Conservation (phyloP, 2,113 vertebrate genomes). For the Tenebrosternarchus preto region DNA sequence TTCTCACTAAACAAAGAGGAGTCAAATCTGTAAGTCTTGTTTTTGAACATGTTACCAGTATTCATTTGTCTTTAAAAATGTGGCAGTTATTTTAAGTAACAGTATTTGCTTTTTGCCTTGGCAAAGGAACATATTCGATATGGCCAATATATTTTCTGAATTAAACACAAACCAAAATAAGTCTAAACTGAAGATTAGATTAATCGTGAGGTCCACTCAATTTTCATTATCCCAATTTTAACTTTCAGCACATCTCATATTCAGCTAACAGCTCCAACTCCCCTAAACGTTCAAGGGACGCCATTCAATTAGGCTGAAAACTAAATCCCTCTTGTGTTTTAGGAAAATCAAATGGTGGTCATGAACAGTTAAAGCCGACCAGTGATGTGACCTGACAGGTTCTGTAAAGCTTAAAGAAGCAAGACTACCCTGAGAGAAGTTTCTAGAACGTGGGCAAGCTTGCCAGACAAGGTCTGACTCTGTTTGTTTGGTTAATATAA, state of each 20-base stretch:
- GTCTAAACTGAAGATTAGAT: neutral
- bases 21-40: neutral
- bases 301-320: slow-evolving; percentile 30
- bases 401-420: slow-evolving; percentile 77
- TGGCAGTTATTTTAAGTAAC: neutral
- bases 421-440: slow-evolving; percentile 82
- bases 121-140: neutral
- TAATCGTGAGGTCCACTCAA: slow-evolving; percentile 6
- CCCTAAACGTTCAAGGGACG: slow-evolving; percentile 19
- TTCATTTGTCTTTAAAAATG: no score
- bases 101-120: neutral
- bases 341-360: slow-evolving; percentile 29
- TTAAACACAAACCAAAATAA: slow-evolving; percentile 5
- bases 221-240: slow-evolving; percentile 6
- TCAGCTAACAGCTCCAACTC: slow-evolving; percentile 8
- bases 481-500: slow-evolving; percentile 78
- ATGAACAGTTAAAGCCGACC: slow-evolving; percentile 60
- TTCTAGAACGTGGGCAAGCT: slow-evolving; percentile 77
- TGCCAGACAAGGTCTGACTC: slow-evolving; percentile 74
- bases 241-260: slow-evolving; percentile 18
- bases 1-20: neutral
- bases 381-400: slow-evolving; percentile 69
- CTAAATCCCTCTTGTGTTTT: slow-evolving; percentile 2
- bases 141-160: neutral
- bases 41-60: neutral